Evolutionary conservation across 1,140 invertebrate genomes (phyloP), one percentile per base, ranked within the genome.

Genomic region (Pogonomyrmex barbatus): DNA sequence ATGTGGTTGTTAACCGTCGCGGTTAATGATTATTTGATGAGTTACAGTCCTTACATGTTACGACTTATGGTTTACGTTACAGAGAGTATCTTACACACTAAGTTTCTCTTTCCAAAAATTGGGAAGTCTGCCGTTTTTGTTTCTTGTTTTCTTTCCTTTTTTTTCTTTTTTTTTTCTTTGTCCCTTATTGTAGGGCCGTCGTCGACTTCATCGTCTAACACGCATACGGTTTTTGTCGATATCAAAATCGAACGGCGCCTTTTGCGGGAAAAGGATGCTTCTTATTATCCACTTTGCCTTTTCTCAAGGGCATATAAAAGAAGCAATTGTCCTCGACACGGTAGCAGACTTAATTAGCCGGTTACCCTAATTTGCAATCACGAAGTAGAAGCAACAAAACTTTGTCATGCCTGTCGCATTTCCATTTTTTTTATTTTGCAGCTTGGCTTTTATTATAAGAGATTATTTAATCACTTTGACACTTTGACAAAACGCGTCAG

Each of bases 21-120:
- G 36, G 54, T 88, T 78, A 79, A 86, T 88, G 54, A 63, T 89
- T 79, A 76, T 85, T 88, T 79, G 47, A 82, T 89, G 45, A 63
- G 33, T 76, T 87, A 85, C 87, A 88, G 73, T 75, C 50, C 76
- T 89, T 89, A 89, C 50, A 86, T 50, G 42, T 88, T 88, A 83
- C 42, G 68, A 75, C 39, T 75, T 83, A 83, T 60, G 68, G n/a
- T 56, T 83, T 83, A 86, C 87, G 56, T 89, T 89, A 88, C 86
- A 88, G 79, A 86, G 63, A 82, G 70, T 89, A 89, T 75, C 88
- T 89, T 89, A 89, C 78, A 56, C 50, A 10, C 82, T 88, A 88
- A 30, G 54, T 62, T 75, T 73, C 17, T 83, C 45, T 60, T 86
- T 79, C 65, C 58, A 63, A 62, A 58, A 89, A 24, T 82, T 73